Conservation (phyloP, 2,888 invertebrate species). For the Colletes collaris region DNA sequence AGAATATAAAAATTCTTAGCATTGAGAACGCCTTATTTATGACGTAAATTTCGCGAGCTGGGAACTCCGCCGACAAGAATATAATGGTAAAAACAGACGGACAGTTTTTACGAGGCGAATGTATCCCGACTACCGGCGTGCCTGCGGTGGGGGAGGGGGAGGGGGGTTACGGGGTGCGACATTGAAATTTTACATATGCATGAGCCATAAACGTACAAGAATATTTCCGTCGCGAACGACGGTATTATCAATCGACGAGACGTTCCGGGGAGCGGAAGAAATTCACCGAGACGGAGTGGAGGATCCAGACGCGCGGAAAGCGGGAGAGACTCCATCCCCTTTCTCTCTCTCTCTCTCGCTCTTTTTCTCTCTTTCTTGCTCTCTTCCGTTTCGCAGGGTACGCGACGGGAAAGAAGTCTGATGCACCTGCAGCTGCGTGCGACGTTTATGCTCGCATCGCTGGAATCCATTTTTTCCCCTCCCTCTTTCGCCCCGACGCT, state of each 20-base stretch:
- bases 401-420: constrained; percentile 56
- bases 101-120: constrained; percentile 34
- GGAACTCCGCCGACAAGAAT: constrained; percentile 15
- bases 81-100: constrained; percentile 43
- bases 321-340: background rate
- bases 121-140: background rate
- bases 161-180: constrained; percentile 4
- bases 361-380: background rate
- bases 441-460: constrained; percentile 63
- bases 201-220: constrained; percentile 48
- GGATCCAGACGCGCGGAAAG: constrained; percentile 35
- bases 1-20: constrained; percentile 38
- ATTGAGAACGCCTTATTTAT: constrained; percentile 43
- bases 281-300: constrained; percentile 50
- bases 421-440: constrained; percentile 67
- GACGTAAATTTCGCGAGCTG: constrained; percentile 33
- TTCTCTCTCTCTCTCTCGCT: background rate
- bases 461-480: constrained; percentile 49
- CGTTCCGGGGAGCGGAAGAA: constrained; percentile 50
- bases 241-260: constrained; percentile 60
- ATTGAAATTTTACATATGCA: constrained; percentile 62
- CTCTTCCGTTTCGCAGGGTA: constrained; percentile 16
- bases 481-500: too few species aligned
- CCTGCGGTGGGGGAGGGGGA: background rate
- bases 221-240: constrained; percentile 40